These are phyloP conservation scores for Caprella mutica DNA, from an alignment of 2,888 invertebrate species.

Conservation along the genomic window DNA sequence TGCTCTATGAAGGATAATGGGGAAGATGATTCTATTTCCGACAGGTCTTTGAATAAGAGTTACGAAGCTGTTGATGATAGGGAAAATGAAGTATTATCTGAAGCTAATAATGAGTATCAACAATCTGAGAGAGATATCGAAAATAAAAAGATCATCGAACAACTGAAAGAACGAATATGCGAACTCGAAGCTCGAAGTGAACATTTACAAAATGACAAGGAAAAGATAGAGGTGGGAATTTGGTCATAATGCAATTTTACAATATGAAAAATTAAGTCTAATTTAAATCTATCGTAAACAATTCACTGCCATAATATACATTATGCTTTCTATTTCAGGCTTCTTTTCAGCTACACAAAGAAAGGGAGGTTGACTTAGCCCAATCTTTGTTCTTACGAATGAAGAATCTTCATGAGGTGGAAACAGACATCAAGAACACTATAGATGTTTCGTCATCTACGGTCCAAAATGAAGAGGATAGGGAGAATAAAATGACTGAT, in stretches of 20 bases:
- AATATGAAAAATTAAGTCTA: too few species aligned
- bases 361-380: slow-evolving; percentile 42
- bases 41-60: too few species aligned
- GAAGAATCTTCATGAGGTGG: slow-evolving; percentile 42
- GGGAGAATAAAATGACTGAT: neutral
- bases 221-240: slow-evolving; percentile 22
- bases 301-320: too few species aligned
- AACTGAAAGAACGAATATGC: slow-evolving; percentile 21
- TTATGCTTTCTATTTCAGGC: slow-evolving; percentile 37
- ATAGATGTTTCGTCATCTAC: too few species aligned
- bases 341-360: slow-evolving; percentile 39
- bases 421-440: slow-evolving; percentile 25
- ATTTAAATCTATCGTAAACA: too few species aligned
- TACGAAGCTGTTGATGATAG: too few species aligned
- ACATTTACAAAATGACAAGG: slow-evolving; percentile 25
- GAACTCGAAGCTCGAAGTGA: slow-evolving; percentile 25
- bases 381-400: slow-evolving; percentile 42
- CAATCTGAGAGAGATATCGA: too few species aligned
- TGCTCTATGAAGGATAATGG: too few species aligned
- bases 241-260: too few species aligned
- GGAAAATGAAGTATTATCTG: too few species aligned
- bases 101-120: too few species aligned
- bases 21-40: too few species aligned
- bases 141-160: slow-evolving; percentile 22
- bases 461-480: slow-evolving; percentile 14